Conservation (phyloP, 2,888 invertebrate genomes). For the Laothoe populi region DNA sequence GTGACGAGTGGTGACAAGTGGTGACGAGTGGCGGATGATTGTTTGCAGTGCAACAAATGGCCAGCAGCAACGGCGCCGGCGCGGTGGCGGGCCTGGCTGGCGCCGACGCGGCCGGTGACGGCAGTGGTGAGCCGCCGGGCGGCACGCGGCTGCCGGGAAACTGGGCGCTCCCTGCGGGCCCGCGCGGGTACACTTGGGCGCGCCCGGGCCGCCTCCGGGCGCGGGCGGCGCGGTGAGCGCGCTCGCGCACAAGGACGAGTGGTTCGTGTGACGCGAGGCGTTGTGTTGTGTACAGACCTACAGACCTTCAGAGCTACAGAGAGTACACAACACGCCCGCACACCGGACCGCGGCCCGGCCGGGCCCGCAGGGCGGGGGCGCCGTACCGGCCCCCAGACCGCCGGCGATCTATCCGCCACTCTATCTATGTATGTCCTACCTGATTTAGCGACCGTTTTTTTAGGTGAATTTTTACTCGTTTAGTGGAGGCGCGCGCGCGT, state of each 20-base stretch:
- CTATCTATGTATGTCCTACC: conserved; percentile 68
- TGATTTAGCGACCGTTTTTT: conserved; percentile 77
- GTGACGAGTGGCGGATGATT: conserved; percentile 37
- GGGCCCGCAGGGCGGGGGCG: conserved; percentile 75
- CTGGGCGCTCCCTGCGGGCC: conserved; percentile 97
- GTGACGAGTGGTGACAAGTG: conserved; percentile 21
- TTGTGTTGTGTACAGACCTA: too few relatives aligned
- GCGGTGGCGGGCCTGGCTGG: conserved; percentile 79
- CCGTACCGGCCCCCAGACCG: conserved; percentile 66
- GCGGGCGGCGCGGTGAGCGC: conserved; percentile 95
- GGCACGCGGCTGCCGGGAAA: conserved; percentile 91
- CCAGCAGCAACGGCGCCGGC: conserved; percentile 85
- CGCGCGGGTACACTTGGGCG: conserved; percentile 88
- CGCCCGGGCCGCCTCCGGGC: conserved; percentile 97
- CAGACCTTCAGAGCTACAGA: too few relatives aligned
- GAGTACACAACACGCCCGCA: neutral
- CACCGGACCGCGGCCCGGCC: conserved; percentile 57
- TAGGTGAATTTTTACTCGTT: conserved; percentile 81
- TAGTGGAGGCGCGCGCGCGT: conserved; percentile 80
- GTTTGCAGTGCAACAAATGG: conserved; percentile 90
- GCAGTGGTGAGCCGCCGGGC: conserved; percentile 83
- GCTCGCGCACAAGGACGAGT: conserved; percentile 95
- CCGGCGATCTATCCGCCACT: conserved; percentile 39
- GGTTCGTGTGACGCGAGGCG: conserved; percentile 89
- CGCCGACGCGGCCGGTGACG: conserved; percentile 80